Evolutionary conservation across 1,140 invertebrate genomes (phyloP), one percentile per base, ranked within the genome.

Genomic region (Drosophila navojoa): DNA sequence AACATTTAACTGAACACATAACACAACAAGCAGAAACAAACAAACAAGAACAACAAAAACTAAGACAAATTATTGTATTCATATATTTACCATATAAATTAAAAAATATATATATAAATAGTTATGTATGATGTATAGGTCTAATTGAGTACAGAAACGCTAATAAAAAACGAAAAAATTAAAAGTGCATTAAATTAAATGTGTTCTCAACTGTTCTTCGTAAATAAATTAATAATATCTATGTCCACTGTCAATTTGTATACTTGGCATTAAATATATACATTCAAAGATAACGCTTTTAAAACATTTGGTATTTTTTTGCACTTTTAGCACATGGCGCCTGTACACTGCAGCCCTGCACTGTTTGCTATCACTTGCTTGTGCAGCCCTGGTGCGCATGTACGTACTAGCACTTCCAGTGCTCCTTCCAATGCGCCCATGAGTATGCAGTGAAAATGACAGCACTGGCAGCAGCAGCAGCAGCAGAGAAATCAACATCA

Each of bases 371-470:
- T 15, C 5, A 4, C 5, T 9, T n/a, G 40, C n/a, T 42, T 49
- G 3, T 52, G 66, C 47, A 84, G 29, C 80, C 80, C 80, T 89
- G 68, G 38, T 13, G 63, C 71, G 49, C 40, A 70, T 61, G 63
- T 64, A 42, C 61, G 57, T 50, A 54, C 47, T 29, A 57, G 50
- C 63, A 50, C 44, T 76, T 90, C 79, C 78, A 78, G 54, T 57
- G 67, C 45, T 35, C 52, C 50, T 87, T 87, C 82, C 82, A 67
- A 76, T 68, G 68, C 49, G 78, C 86, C 81, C 69, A 90, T 86
- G 74, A 90, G 86, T 90, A 90, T 90, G 86, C 86, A 90, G 76
- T 90, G 85, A 90, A 90, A 85, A 82, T 87, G 82, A 87, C 82
- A 86, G 84, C 62, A 90, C 77, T 68, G 44, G 66, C 71, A 75